These are phyloP conservation scores for Hydrotaea diabolus DNA, from an alignment of 2,888 invertebrate species.

Conservation along the genomic window DNA sequence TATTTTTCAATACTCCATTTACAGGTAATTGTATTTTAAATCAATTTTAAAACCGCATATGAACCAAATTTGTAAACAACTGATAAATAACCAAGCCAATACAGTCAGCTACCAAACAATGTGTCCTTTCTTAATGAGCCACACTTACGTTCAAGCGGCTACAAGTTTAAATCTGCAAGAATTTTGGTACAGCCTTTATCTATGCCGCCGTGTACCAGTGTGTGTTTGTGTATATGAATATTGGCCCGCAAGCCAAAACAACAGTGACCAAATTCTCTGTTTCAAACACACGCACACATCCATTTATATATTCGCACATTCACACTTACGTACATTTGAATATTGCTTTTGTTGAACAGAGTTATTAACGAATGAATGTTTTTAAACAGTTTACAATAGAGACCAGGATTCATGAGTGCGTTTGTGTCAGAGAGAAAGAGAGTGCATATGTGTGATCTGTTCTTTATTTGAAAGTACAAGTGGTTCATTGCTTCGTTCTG, in stretches of 20 bases:
- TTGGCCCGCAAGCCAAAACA: conserved; percentile 16
- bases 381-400: conserved; percentile 23
- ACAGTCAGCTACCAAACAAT: too few relatives aligned
- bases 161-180: too few relatives aligned
- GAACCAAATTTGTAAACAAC: too few relatives aligned
- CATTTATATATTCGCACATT: neutral
- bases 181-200: too few relatives aligned
- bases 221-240: neutral
- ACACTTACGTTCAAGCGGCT: too few relatives aligned
- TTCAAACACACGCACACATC: neutral
- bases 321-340: neutral
- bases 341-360: neutral
- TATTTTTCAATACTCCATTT: too few relatives aligned
- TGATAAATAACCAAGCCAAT: too few relatives aligned
- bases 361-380: conserved; percentile 31
- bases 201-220: neutral
- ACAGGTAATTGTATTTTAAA: too few relatives aligned
- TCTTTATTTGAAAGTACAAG: neutral
- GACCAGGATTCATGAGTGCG: neutral
- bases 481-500: conserved; percentile 3
- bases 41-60: too few relatives aligned
- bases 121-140: too few relatives aligned
- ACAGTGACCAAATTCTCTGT: conserved; percentile 41
- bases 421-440: neutral
- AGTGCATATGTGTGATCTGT: neutral